Evolutionary conservation across 37 sponge, comb jelly and placozoan genomes (phyloP).

Genomic region (Diacarnus erythraeanus): DNA sequence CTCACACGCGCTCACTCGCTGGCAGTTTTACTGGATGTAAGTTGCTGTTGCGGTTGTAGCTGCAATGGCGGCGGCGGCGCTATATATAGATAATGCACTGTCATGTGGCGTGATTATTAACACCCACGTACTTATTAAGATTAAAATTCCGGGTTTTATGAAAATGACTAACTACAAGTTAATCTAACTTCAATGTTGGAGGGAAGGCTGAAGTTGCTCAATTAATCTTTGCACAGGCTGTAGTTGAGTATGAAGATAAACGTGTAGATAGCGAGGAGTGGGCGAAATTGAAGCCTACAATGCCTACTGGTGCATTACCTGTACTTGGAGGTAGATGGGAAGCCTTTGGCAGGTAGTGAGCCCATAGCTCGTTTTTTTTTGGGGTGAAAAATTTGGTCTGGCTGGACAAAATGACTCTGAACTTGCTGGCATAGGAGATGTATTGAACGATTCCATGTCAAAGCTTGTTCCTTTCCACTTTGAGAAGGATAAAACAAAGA

Average conservation of each 20-base stretch:
- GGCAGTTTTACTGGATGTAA: too few relatives aligned
- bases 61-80: too few relatives aligned
- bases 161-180: constrained; percentile 45
- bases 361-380: constrained; percentile 54
- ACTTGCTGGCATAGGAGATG: constrained; percentile 53
- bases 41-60: too few relatives aligned
- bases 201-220: constrained; percentile 46
- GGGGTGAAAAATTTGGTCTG: constrained; percentile 37
- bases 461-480: neutral
- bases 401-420: constrained; percentile 57
- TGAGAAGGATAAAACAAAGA: constrained; percentile 51
- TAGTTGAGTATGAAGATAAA: constrained; percentile 38
- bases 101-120: too few relatives aligned
- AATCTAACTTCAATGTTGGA: constrained; percentile 36
- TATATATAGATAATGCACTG: too few relatives aligned
- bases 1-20: neutral
- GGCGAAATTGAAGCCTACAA: constrained; percentile 44
- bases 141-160: too few relatives aligned
- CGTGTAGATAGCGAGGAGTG: constrained; percentile 25
- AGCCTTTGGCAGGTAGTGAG: constrained; percentile 41
- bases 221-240: constrained; percentile 45
- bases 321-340: constrained; percentile 72
- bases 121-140: too few relatives aligned
- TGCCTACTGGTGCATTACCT: constrained; percentile 59
- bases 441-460: constrained; percentile 15